phyloP scores from a whole-genome alignment of 2,113 vertebrate genomes.

The Pangasianodon hypophthalmus region DNA sequence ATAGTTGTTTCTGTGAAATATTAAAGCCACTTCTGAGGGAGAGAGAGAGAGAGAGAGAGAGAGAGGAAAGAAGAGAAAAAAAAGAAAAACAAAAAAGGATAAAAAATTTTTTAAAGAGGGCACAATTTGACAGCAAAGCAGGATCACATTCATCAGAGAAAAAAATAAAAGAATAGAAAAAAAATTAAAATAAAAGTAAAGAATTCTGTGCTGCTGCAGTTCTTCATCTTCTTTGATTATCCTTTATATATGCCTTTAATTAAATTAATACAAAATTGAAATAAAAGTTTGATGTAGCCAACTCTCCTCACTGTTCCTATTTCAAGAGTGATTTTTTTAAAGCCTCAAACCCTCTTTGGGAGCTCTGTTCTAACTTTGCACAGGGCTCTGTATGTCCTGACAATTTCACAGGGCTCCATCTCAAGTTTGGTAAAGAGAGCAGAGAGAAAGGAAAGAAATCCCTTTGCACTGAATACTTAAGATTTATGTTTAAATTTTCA shows the following conservation, averaged over 20 bases:
- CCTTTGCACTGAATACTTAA: conserved; percentile 77
- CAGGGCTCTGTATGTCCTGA: conserved; percentile 69
- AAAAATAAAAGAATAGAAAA: neutral
- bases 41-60: neutral
- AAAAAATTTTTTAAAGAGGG: neutral
- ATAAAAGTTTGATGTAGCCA: neutral
- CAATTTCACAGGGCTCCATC: conserved; percentile 74
- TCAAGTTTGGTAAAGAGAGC: conserved; percentile 68
- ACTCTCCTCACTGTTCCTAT: conserved; percentile 68
- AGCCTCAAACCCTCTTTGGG: conserved; percentile 59
- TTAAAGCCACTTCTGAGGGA: neutral
- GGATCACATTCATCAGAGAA: neutral
- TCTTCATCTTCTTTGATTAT: conserved; percentile 11
- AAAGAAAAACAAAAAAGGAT: neutral
- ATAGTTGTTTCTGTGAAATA: neutral
- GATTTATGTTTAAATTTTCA: conserved; percentile 80
- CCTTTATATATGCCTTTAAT: conserved; percentile 58
- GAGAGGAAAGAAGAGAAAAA: too few species aligned
- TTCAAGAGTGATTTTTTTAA: conserved; percentile 56
- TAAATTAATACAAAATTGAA: neutral
- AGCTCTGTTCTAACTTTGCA: conserved; percentile 54
- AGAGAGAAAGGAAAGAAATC: conserved; percentile 58
- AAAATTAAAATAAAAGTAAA: neutral
- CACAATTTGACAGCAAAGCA: neutral
- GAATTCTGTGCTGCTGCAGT: too few species aligned